Conservation (phyloP, 2,797 vertebrate species). For the Hirundo rustica region DNA sequence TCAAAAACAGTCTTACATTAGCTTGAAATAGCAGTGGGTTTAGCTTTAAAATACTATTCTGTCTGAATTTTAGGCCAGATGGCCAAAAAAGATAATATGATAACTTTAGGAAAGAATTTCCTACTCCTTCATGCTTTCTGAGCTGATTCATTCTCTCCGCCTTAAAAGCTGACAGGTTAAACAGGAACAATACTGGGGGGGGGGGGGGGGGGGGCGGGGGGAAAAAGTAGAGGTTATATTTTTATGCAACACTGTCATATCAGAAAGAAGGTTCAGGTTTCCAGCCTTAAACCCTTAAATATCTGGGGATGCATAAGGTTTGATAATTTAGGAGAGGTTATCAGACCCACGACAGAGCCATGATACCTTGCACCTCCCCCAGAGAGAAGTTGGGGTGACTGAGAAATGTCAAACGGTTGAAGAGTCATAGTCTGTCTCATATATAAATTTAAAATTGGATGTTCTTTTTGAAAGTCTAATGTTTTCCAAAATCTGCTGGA, state of each 20-base stretch:
- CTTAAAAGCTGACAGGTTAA: slow-evolving; percentile 9
- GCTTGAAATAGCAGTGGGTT: neutral
- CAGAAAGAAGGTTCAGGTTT: neutral
- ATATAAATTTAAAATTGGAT: neutral
- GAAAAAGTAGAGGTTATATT: neutral
- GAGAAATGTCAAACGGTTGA: neutral
- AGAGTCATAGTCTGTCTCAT: neutral
- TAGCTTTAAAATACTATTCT: slow-evolving; percentile 16
- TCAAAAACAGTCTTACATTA: neutral
- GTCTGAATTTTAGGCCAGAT: neutral
- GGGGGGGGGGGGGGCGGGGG: too few relatives aligned
- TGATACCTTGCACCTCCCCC: neutral
- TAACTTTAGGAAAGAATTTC: slow-evolving; percentile 29
- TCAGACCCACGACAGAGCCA: neutral
- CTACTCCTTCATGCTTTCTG: slow-evolving; percentile 24
- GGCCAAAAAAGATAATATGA: slow-evolving; percentile 31
- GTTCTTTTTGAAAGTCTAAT: neutral
- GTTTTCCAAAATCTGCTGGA: neutral
- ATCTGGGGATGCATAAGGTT: rapidly evolving
- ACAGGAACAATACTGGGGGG: neutral
- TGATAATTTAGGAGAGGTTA: neutral
- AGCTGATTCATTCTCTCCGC: neutral
- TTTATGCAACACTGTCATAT: neutral
- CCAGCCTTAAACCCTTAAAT: neutral
- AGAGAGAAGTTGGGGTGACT: neutral